Evolutionary conservation across 2,797 vertebrate genomes (phyloP), one percentile per base, ranked within the genome.

Genomic region (Argyrosomus regius): DNA sequence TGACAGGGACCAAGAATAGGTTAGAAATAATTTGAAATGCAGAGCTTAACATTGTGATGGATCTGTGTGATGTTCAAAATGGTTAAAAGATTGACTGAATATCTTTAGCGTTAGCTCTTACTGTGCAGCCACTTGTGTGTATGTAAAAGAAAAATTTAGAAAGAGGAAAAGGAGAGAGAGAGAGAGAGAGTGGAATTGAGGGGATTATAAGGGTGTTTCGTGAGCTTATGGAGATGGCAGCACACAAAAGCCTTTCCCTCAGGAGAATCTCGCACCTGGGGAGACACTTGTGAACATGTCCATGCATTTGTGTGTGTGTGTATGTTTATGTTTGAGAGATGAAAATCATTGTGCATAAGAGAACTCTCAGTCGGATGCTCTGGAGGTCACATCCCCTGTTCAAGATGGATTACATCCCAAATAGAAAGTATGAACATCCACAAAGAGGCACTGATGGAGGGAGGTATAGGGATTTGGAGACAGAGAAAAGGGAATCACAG

Each of bases 201-300:
- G 66, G 88, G 93, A 95, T 94, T 94, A 94, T 80, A 75, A 85
- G 77, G 75, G 90, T 94, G 89, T 92, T 94, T 94, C 85, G 86
- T 89, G 83, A 89, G 89, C 71, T 94, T 93, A 84, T 77, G 66
- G 80, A 85, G 87, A 92, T 92, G 81, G 87, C 78, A 84, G 86
- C 80, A 78, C 87, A 94, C 90, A 88, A 93, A 95, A 90, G 89
- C 84, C 77, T 63, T 94, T 89, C 90, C 90, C 93, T 89, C 78
- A 81, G 91, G 93, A 92, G 87, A 89, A 93, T 90, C 87, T 26
- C 57, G 85, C 93, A 94, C 93, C 93, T 95, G 94, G 90, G 72
- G 71, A 91, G 80, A 66, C 65, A 87, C 81, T 66, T 59, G 43
- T 59, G 73, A 87, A 69, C 52, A 35, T 81, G 58, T 84, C 67